Evolutionary conservation across 2,113 vertebrate genomes (phyloP), one percentile per base, ranked within the genome.

Genomic region (Pelmatolapia mariae): DNA sequence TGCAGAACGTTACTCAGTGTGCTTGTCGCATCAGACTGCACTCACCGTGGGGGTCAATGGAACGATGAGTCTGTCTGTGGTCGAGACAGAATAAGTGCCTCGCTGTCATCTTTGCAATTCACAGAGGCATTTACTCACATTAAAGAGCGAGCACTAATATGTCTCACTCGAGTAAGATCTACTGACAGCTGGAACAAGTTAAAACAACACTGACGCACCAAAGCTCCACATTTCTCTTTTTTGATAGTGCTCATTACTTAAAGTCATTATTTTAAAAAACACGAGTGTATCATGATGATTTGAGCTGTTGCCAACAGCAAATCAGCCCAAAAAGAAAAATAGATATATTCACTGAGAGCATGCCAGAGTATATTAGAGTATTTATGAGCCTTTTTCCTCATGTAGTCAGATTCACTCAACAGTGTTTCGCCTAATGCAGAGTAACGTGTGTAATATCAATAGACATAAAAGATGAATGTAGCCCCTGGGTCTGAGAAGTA

Each of bases 41-140:
- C 82, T 89, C 78, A 86, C 78, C 53, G 84, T 80, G 79, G 90
- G 86, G 92, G 87, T 94, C 87, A 91, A 19, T 87, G 80, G 88
- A 82, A 87, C 78, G 52, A 87, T 15, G 50, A 71, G 81, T 87
- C n/a, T 66, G 29, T 85, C 83, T 89, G 66, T 43, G 68, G 71
- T 40, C 26, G 40, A 87, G 66, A 50, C 19, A 86, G 84, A 78
- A 52, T 78, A 78, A 78, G 82, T 85, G 83, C 38, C 63, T 87
- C 15, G n/a, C 40, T 85, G 73, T 78, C 87, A 61, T 87, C 87
- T 83, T 36, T 66, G 57, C 50, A 82, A 66, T 89, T 87, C 85
- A 80, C 47, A 50, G 38, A 31, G 80, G 63, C 63, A 18, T 87
- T 82, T 53, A 19, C 61, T 86, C 71, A 13, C n/a, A 76, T 73